A percentile compares a stretch with the other conserved stretches of the same genome.
Conservation (phyloP, 2,113 vertebrate species). For the Micromys minutus region DNA sequence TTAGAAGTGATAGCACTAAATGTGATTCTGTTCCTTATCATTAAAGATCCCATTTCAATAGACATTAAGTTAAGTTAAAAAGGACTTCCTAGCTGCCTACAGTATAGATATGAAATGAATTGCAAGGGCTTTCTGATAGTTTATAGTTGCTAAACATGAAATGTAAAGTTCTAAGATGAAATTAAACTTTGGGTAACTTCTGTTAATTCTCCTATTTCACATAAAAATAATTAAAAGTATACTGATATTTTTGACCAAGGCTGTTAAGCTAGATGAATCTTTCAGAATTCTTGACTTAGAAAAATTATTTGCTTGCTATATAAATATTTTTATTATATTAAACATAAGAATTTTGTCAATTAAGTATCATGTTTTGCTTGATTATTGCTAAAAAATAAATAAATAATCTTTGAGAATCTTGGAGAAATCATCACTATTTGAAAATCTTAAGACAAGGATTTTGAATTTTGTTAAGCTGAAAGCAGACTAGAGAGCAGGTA, state of each 20-base stretch:
- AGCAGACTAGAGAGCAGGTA: neutral
- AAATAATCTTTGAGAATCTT: neutral
- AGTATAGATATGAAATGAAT: slow-evolving; percentile 32
- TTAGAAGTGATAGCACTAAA: slow-evolving; percentile 50
- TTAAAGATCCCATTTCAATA: slow-evolving; percentile 46
- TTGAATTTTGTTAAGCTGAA: neutral
- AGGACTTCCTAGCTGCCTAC: slow-evolving; percentile 30
- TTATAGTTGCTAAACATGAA: neutral
- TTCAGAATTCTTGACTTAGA: slow-evolving; percentile 7
- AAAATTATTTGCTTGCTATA: neutral
- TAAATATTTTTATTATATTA: neutral
- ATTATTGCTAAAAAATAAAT: neutral
- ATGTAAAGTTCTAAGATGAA: slow-evolving; percentile 46
- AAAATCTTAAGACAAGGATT: neutral
- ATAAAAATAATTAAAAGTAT: neutral
- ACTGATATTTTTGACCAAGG: neutral
- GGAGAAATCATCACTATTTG: neutral
- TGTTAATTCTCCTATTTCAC: neutral
- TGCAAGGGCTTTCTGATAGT: slow-evolving; percentile 40
- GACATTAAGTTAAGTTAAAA: slow-evolving; percentile 53
- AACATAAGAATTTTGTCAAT: neutral
- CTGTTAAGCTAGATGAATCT: neutral
- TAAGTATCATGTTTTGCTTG: slow-evolving; percentile 10
- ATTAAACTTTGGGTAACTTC: neutral
- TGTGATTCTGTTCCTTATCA: slow-evolving; percentile 51